phyloP scores from a whole-genome alignment of 2,797 vertebrate species.

The Tenualosa ilisha region DNA sequence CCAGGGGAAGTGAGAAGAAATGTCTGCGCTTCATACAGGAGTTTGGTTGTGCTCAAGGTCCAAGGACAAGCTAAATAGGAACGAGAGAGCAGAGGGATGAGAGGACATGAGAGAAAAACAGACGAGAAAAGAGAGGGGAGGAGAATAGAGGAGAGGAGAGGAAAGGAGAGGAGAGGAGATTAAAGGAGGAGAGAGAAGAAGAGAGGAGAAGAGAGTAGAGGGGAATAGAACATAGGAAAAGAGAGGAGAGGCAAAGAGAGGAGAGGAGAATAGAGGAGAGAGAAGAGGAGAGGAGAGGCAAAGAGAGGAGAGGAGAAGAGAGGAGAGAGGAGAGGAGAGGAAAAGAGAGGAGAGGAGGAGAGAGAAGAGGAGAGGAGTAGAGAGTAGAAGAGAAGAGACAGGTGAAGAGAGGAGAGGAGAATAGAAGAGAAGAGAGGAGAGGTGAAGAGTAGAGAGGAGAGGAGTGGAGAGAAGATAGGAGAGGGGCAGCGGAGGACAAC shows the following conservation, averaged over 20 bases:
- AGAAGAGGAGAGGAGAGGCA: neutral
- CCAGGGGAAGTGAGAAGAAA: neutral
- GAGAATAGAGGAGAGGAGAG: neutral
- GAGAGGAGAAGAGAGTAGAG: neutral
- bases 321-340: neutral
- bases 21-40: neutral
- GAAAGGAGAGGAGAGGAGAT: neutral
- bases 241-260: neutral
- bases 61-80: neutral
- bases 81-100: neutral
- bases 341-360: neutral
- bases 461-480: neutral
- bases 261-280: neutral
- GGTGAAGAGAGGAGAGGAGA: neutral
- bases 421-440: neutral
- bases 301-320: neutral
- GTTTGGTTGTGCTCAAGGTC: neutral
- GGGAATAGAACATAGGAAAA: neutral
- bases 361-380: neutral
- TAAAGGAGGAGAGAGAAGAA: neutral
- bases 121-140: neutral
- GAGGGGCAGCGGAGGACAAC: neutral
- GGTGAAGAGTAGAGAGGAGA: neutral
- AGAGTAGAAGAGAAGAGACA: neutral
- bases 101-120: neutral